Percentiles rank a stretch among this genome's conserved stretches.
Conservation (phyloP, 2,113 vertebrate species). For the Dromaius novaehollandiae region DNA sequence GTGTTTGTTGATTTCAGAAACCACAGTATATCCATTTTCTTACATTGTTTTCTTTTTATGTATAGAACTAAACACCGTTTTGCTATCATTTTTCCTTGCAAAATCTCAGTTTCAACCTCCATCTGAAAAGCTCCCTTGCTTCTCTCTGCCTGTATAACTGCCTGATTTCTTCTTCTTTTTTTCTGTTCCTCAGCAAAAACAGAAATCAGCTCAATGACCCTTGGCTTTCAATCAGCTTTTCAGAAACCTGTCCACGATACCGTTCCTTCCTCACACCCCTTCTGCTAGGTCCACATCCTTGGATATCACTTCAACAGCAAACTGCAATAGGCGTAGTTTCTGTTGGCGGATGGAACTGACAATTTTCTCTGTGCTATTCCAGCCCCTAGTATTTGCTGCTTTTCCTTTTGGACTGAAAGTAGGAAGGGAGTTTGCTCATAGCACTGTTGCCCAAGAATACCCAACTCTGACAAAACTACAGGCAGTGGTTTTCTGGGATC, state of each 20-base stretch:
- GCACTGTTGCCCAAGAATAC: not conserved
- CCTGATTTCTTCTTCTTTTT: not conserved
- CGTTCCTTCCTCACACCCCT: not conserved
- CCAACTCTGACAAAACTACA: not conserved
- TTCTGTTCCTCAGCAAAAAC: not conserved
- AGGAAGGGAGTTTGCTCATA: not conserved
- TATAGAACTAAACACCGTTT: not conserved
- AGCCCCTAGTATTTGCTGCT: not conserved
- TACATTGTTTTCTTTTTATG: not conserved
- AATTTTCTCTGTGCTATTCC: fast-evolving
- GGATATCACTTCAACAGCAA: not conserved
- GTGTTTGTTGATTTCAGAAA: not conserved
- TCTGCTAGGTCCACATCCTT: not conserved
- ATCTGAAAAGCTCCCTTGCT: not conserved
- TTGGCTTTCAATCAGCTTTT: not conserved
- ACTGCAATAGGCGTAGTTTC: fast-evolving
- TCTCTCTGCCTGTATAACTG: not conserved
- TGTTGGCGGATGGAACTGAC: not conserved
- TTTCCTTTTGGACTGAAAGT: not conserved
- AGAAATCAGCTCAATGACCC: not conserved
- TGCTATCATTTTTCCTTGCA: not conserved
- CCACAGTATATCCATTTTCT: not conserved
- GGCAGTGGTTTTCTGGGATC: not conserved
- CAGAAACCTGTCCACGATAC: not conserved
- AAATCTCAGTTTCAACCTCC: not conserved